These are phyloP conservation scores for Limenitis camilla DNA, from an alignment of 2,888 invertebrate genomes.

Conservation along the genomic window DNA sequence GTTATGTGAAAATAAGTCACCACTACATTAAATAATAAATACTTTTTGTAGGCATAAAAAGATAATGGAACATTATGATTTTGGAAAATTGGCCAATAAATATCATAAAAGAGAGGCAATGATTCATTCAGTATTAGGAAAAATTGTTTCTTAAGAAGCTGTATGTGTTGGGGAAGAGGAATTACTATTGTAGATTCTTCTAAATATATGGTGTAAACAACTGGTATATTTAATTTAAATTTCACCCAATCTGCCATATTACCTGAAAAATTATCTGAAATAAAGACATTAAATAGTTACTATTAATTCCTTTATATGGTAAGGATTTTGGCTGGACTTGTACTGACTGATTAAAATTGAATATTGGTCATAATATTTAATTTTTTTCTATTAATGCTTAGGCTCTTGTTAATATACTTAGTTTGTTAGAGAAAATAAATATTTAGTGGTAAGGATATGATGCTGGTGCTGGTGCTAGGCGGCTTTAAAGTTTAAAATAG, in stretches of 20 bases:
- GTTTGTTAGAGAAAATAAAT: too few relatives aligned
- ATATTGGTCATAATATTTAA: neutral
- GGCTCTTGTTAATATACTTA: neutral
- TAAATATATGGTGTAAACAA: slow-evolving; percentile 54
- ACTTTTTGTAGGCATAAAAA: neutral
- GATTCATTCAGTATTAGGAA: slow-evolving; percentile 44
- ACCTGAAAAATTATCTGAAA: slow-evolving; percentile 52
- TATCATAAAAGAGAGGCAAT: slow-evolving; percentile 41
- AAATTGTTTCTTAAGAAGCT: slow-evolving; percentile 37
- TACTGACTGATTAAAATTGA: too few relatives aligned
- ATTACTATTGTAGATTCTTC: slow-evolving; percentile 35
- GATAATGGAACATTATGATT: neutral
- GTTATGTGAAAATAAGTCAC: neutral
- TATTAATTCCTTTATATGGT: too few relatives aligned
- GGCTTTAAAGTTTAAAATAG: neutral
- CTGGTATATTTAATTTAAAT: slow-evolving; percentile 48
- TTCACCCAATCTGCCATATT: slow-evolving; percentile 65
- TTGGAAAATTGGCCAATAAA: slow-evolving; percentile 56
- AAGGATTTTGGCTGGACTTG: too few relatives aligned
- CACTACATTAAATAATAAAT: neutral
- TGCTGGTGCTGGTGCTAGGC: too few relatives aligned
- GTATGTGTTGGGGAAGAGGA: slow-evolving; percentile 36
- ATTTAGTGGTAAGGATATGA: too few relatives aligned
- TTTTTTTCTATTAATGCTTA: neutral
- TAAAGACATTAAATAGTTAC: neutral